Percentiles rank a stretch among this genome's conserved stretches.
These are phyloP conservation scores for Myotis brandtii DNA, from an alignment of 2,113 vertebrate species.

Conservation along the genomic window DNA sequence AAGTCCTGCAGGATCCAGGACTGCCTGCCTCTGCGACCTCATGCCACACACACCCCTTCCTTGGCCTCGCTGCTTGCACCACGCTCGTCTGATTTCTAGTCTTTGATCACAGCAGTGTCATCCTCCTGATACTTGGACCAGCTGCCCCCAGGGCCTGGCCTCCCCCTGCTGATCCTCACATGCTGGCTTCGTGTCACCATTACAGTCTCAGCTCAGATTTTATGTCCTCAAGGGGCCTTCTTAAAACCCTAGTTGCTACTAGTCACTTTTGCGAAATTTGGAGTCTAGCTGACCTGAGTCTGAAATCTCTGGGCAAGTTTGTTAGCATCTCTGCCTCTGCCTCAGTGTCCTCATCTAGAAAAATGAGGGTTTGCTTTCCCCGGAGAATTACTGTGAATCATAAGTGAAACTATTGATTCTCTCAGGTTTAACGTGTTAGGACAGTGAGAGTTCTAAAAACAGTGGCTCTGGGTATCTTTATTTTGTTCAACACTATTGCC, in stretches of 20 bases:
- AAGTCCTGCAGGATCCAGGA: not conserved
- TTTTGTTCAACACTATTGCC: not conserved
- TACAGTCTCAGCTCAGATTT: not conserved
- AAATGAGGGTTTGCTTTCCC: not conserved
- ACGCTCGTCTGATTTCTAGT: not conserved
- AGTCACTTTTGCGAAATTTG: not conserved
- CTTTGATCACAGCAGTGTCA: not conserved
- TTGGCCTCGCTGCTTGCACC: not conserved
- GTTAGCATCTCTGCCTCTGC: not conserved
- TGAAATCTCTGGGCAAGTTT: not conserved
- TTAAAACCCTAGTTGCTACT: not conserved
- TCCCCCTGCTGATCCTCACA: not conserved
- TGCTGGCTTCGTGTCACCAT: not conserved
- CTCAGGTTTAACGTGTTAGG: slow-evolving; percentile 1
- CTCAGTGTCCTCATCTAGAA: not conserved
- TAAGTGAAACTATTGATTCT: not conserved
- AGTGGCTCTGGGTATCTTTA: not conserved
- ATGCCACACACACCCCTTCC: not conserved
- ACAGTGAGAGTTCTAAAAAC: not conserved
- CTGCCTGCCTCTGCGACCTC: not conserved
- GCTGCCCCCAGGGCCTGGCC: not conserved
- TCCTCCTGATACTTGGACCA: not conserved
- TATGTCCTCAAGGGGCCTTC: not conserved
- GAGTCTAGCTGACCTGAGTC: not conserved
- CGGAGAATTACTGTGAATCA: not conserved